A percentile compares a stretch with the other conserved stretches of the same genome.
Evolutionary conservation across 53 echinoderm and acorn worm species (phyloP).

Genomic region (Glandiceps talaboti): DNA sequence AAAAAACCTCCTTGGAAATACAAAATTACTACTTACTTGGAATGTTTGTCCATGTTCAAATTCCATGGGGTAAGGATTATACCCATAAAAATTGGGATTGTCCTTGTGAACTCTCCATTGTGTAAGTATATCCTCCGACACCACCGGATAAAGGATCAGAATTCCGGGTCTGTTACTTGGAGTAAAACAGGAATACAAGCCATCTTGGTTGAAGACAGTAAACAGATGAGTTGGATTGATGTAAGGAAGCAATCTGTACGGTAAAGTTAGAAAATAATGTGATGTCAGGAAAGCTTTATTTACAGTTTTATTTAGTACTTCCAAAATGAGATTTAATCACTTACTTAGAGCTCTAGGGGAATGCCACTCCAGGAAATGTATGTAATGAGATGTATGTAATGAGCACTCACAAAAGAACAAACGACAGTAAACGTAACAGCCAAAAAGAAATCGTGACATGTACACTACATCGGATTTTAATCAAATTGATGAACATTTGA

Average conservation of each 20-base stretch:
- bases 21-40: conserved; percentile 21
- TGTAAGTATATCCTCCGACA: conserved; percentile 25
- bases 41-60: conserved; percentile 44
- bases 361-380: too few species aligned
- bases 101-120: conserved; percentile 46
- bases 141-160: conserved; percentile 35
- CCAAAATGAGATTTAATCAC: not conserved
- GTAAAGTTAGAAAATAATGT: not conserved
- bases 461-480: too few species aligned
- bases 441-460: too few species aligned
- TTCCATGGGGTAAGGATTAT: conserved; percentile 17
- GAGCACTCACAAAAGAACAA: too few species aligned
- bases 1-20: too few species aligned
- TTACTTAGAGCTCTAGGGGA: not conserved
- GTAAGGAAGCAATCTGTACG: conserved; percentile 43
- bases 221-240: conserved; percentile 60
- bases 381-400: too few species aligned
- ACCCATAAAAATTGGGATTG: conserved; percentile 29
- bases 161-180: conserved; percentile 56
- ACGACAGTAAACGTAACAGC: too few species aligned
- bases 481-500: not conserved
- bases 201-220: conserved; percentile 21
- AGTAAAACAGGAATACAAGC: conserved; percentile 52
- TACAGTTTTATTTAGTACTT: not conserved
- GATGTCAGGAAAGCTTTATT: not conserved